Percentiles rank a stretch among this genome's conserved stretches.
Evolutionary conservation across 2,888 invertebrate genomes (phyloP).

Genomic region (Heliconius ethilla): DNA sequence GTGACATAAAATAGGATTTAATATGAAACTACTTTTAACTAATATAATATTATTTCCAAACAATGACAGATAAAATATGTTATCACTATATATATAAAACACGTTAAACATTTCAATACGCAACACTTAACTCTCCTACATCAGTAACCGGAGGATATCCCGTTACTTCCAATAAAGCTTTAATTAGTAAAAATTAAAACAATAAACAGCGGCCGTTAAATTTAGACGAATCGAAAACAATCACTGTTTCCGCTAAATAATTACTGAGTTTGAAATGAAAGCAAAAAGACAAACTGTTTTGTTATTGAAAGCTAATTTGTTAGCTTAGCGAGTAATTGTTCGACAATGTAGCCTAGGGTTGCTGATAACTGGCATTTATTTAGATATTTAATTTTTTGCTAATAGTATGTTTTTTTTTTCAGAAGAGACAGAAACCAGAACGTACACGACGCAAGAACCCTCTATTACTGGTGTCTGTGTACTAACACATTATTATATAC

Average conservation of each 20-base stretch:
- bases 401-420: too few relatives aligned
- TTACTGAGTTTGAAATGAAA: conserved; percentile 48
- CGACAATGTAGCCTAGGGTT: conserved; percentile 71
- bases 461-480: too few relatives aligned
- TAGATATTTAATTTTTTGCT: too few relatives aligned
- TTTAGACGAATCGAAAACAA: conserved; percentile 51
- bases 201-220: conserved; percentile 45
- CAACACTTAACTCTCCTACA: conserved; percentile 23
- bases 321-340: conserved; percentile 70
- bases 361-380: neutral
- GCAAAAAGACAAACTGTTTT: conserved; percentile 69
- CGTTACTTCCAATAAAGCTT: conserved; percentile 45
- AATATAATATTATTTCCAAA: neutral
- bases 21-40: neutral
- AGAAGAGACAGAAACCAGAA: too few relatives aligned
- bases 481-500: too few relatives aligned
- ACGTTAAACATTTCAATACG: conserved; percentile 1
- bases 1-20: neutral
- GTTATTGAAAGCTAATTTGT: conserved; percentile 66
- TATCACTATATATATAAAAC: neutral
- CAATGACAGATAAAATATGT: neutral
- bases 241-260: conserved; percentile 53
- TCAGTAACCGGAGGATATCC: conserved; percentile 39
- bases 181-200: conserved; percentile 44
- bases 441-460: too few relatives aligned